Evolutionary conservation across 1,140 invertebrate genomes (phyloP), one percentile per base, ranked within the genome.

Genomic region (Nasonia giraulti): DNA sequence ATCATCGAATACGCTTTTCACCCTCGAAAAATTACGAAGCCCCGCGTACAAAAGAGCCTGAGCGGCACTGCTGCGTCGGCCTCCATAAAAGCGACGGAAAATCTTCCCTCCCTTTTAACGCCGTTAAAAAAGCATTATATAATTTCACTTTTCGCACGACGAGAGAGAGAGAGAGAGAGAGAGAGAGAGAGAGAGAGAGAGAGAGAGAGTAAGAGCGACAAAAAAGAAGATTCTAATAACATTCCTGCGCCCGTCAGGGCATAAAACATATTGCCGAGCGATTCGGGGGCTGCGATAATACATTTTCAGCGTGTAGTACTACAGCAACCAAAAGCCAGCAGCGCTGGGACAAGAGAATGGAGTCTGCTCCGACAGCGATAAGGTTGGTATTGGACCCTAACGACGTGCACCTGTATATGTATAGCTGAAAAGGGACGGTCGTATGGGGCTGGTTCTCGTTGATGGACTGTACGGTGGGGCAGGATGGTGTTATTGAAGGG

Each of bases 221-320:
- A 74, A 75, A 68, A 23, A 23, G 66, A 27, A n/a, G 66, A 68
- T 68, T 23, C 20, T 68, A 68, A 75, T 44, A 75, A 75, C 14
- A 44, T 75, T 75, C 37, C 37, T 6, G 73, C 10, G n/a, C 66
- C 47, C 47, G 14, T 2, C 66, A 11, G 71, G 10, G 14, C 20
- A 37, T 75, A 44, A 75, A 75, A 75, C 73, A 75, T 75, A 75
- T 44, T 75, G 37, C 37, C 73, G 69, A 69, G 66, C 27, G 27
- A 69, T 23, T 71, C 12, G 23, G 12, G 8, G 66, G 11, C n/a
- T 17, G 31, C 23, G 71, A 73, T 73, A 73, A 73, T 73, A 33
- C 71, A 27, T 73, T 73, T 73, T 37, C n/a, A 50, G 4, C 40
- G 40, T 8, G 40, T 44, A 44, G 40, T 44, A 44, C 40, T 44